Evolutionary conservation across 2,888 invertebrate species (phyloP), one percentile per base, ranked within the genome.

Genomic region (Drosophila nr. medialis): DNA sequence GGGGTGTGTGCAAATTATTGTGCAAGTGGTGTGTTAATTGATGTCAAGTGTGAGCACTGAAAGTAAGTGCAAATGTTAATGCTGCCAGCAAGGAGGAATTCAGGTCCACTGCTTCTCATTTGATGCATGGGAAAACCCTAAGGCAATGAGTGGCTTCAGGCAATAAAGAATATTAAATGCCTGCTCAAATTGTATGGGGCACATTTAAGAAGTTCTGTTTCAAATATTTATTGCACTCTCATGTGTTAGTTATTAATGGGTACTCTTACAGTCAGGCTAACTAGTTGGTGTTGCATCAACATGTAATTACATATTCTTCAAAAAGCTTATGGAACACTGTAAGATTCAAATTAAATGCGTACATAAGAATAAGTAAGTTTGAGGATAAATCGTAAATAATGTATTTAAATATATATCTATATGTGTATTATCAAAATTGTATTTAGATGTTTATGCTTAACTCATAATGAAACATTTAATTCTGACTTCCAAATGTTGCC

Each of bases 21-120:
- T 30, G 8, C 45, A 53, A 58, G 58, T 58, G 38, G 40, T 63
- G 60, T 63, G 55, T 66, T 75, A 71, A 75, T 72, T 72, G 56
- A 55, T 61, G 64, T 66, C 64, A 75, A 72, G 60, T 71, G 61
- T 42, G 29, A 56, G 48, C 32, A 56, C 38, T 38, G n/a, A 65
- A 65, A 27, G 49, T 38, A n/a, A n/a, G 15, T 60, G 51, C 36
- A 45, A 45, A 45, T 36, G 15, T 32, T 51, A 40, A 55, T 42
- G 42, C 62, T 32, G 45, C 36, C 11, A 8, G 27, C 49, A 34
- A 27, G 24, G 32, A 11, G 53, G 11, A 48, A 40, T 27, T 34
- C 45, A 53, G n/a, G 30, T 48, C 27, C 45, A 24, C 36, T n/a
- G 29, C 45, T 21, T 32, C 27, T 15, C 48, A 34, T 40, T 49